Base-by-base conservation (phyloP, 2,113 vertebrate species). In the Sakesphorus luctuosus region DNA sequence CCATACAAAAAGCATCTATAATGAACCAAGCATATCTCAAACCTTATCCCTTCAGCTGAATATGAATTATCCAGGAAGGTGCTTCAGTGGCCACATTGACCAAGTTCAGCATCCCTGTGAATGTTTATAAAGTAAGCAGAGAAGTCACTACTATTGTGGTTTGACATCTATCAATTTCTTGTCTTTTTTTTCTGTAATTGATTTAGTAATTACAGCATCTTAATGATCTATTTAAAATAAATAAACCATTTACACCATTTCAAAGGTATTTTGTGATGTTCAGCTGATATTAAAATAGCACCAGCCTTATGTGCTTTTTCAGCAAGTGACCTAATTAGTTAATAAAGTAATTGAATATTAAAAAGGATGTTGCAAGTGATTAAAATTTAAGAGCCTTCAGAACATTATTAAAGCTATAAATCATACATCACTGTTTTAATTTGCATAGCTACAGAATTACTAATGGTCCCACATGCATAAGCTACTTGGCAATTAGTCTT, bases 331-430 rank as follows among this genome's bases (percentile, higher is more conserved):
- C 98, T 98, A 98, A 98, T 98, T 98, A 98, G 98, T 98, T 98
- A 98, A 98, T 98, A 98, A 98, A 98, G 98, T 98, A 98, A 98
- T 98, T 98, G 98, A 98, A 98, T 98, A 98, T 98, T 98, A 98
- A 98, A 98, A 98, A 98, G 98, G 98, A 98, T 98, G 98, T 98
- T 98, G 98, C 98, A 97, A 98, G 98, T 98, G 98, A 98, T 98
- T 98, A 98, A 98, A 98, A 98, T 98, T 98, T 98, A 98, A 98
- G 98, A 98, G 98, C 97, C 97, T 98, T 98, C 98, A 98, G 98
- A 98, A 98, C 97, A 98, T 98, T 98, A 98, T 98, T 98, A 98
- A 98, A 98, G 97, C 98, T 98, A 98, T 98, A 98, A 98, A 98
- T 98, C 98, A 98, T 98, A 98, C 97, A 98, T 98, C 98, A 98